Evolutionary conservation across 2,888 invertebrate genomes (phyloP).

Genomic region (Neelides folsomi): DNA sequence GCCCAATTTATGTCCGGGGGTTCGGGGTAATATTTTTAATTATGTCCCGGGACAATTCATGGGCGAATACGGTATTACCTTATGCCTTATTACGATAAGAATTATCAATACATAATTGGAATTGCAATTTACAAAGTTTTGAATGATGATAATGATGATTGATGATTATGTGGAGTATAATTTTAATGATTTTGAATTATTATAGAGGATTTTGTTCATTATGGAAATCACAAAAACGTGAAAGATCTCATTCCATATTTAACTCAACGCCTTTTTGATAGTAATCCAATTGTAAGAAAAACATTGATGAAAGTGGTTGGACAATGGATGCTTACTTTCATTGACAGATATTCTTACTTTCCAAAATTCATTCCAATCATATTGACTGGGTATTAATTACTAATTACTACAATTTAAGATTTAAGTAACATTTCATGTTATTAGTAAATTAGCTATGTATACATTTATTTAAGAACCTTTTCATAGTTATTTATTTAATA

Average conservation of each 20-base stretch:
- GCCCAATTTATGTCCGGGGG: too few relatives aligned
- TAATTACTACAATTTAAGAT: not conserved
- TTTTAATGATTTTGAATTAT: conserved; percentile 1
- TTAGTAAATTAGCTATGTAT: not conserved
- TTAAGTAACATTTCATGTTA: not conserved
- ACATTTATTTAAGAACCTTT: not conserved
- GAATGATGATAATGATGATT: too few relatives aligned
- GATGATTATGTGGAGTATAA: not conserved
- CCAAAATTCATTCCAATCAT: conserved; percentile 70
- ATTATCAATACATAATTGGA: too few relatives aligned
- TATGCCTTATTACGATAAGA: too few relatives aligned
- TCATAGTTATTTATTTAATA: not conserved
- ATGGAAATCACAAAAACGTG: conserved; percentile 57
- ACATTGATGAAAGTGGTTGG: conserved; percentile 65
- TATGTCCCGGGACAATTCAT: too few relatives aligned
- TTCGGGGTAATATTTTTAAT: too few relatives aligned
- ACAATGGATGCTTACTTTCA: conserved; percentile 59
- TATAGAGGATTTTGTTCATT: conserved; percentile 46
- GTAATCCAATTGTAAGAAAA: conserved; percentile 58
- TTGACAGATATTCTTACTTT: conserved; percentile 81
- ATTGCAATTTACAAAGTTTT: too few relatives aligned
- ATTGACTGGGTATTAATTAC: conserved; percentile 53
- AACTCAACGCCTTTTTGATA: conserved; percentile 77
- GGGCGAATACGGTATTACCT: too few relatives aligned
- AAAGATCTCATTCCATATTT: conserved; percentile 62